Conservation (phyloP, 2,797 vertebrate genomes). For the Spheniscus humboldti region DNA sequence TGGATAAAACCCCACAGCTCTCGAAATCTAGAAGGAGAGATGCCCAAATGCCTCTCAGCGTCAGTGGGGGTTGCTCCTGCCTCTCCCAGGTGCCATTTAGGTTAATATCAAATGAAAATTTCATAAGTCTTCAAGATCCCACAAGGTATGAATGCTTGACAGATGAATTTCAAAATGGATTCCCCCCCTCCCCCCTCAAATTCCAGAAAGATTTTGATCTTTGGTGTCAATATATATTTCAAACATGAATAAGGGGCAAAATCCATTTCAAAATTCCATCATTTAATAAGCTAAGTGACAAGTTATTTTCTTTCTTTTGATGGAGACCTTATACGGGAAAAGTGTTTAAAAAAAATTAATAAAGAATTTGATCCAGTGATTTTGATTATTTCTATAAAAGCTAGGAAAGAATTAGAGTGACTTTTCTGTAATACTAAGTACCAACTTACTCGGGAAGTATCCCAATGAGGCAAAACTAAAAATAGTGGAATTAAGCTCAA, state of each 20-base stretch:
- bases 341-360: not conserved
- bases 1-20: not conserved
- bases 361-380: not conserved
- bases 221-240: not conserved
- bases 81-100: not conserved
- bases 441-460: not conserved
- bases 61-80: not conserved
- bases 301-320: not conserved
- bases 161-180: not conserved
- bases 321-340: not conserved
- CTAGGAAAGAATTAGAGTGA: not conserved
- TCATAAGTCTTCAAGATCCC: not conserved
- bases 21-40: fast-evolving
- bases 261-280: not conserved
- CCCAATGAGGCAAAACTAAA: not conserved
- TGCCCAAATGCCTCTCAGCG: not conserved
- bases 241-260: not conserved
- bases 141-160: not conserved
- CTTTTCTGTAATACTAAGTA: not conserved
- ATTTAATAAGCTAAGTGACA: not conserved
- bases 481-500: not conserved
- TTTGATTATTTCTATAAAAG: not conserved
- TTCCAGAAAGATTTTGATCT: not conserved
- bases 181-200: not conserved
- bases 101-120: not conserved